Conservation (phyloP, 2,888 invertebrate genomes). For the Lithophane semibrunnea region DNA sequence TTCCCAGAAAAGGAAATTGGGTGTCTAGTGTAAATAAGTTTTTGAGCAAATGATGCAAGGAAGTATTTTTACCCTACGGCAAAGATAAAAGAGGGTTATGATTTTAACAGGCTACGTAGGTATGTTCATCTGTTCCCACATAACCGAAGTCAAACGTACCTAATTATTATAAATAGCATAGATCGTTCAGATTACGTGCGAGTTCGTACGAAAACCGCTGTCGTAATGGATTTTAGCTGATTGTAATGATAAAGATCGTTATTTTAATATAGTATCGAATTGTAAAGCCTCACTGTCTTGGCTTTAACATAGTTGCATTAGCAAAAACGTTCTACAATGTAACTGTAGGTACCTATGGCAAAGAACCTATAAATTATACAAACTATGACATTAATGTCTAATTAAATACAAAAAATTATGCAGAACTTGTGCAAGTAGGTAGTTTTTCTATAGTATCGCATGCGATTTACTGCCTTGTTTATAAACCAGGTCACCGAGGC, state of each 20-base stretch:
- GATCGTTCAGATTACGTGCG: background rate
- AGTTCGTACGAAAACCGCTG: background rate
- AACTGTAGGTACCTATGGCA: background rate
- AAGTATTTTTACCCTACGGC: background rate
- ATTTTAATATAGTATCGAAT: background rate
- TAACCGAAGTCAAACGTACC: background rate
- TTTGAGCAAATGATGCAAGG: background rate
- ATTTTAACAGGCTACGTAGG: background rate
- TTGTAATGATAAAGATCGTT: background rate
- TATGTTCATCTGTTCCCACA: background rate
- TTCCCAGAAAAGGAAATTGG: background rate
- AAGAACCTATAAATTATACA: constrained; percentile 21
- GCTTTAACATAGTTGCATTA: background rate
- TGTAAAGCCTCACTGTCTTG: background rate
- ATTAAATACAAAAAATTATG: constrained; percentile 35
- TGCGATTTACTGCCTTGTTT: constrained; percentile 40
- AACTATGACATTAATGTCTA: constrained; percentile 35
- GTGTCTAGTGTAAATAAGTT: background rate
- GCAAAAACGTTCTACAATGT: background rate
- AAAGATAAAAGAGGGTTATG: background rate
- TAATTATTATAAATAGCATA: background rate
- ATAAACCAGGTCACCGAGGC: constrained; percentile 42
- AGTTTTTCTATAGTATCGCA: constrained; percentile 36
- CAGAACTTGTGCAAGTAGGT: constrained; percentile 16
- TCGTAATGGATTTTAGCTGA: background rate